Evolutionary conservation across 1,140 invertebrate genomes (phyloP).

Genomic region (Mycetomoellerius zeteki): DNA sequence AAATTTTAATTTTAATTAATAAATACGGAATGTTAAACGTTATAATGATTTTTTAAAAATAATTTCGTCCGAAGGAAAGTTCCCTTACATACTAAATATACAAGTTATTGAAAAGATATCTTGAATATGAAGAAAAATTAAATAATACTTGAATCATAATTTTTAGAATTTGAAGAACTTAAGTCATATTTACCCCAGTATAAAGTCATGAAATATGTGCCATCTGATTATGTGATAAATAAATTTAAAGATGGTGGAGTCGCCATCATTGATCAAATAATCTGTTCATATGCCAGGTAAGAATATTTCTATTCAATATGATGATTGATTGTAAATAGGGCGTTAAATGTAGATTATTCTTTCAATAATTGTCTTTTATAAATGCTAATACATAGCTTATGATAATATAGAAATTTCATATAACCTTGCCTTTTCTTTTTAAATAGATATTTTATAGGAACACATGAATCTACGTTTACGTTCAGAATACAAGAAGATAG

Average conservation of each 20-base stretch:
- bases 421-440: conserved; percentile 59
- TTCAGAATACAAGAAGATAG: conserved; percentile 98
- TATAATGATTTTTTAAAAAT: neutral
- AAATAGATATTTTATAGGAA: conserved; percentile 94
- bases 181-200: conserved; percentile 84
- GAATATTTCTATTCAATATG: conserved; percentile 49
- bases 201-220: conserved; percentile 86
- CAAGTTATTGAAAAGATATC: neutral
- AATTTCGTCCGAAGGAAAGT: neutral
- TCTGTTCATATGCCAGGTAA: conserved; percentile 94
- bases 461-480: conserved; percentile 97
- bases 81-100: neutral
- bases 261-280: conserved; percentile 98
- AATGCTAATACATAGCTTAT: neutral
- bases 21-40: neutral
- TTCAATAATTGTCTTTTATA: neutral
- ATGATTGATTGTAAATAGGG: neutral
- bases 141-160: conserved; percentile 18
- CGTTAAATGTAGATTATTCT: neutral
- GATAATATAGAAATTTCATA: conserved; percentile 17
- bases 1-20: neutral
- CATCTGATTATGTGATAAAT: conserved; percentile 83
- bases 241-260: conserved; percentile 94
- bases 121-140: neutral
- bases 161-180: conserved; percentile 88